phyloP scores from a whole-genome alignment of 1,140 invertebrate species.

The Myzus persicae region DNA sequence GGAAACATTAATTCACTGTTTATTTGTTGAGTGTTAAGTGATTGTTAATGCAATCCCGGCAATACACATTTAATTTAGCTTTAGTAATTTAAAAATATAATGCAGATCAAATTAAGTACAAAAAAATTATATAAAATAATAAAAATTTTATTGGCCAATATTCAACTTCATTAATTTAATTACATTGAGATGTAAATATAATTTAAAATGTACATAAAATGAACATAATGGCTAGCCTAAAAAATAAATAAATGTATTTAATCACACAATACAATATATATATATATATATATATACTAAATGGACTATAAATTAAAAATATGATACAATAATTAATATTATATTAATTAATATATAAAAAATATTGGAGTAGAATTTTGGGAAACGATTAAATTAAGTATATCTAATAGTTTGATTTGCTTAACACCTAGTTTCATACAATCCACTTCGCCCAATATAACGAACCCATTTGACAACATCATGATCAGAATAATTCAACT shows the following conservation, averaged over 20 bases:
- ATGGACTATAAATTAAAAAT: background rate
- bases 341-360: background rate
- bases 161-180: background rate
- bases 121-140: background rate
- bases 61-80: background rate
- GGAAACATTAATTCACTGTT: no score
- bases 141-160: background rate
- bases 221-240: conserved; percentile 17
- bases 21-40: no score
- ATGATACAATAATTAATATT: conserved; percentile 37
- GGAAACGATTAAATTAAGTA: background rate
- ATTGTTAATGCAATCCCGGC: no score
- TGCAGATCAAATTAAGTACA: background rate
- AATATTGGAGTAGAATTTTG: background rate
- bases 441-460: conserved; percentile 97
- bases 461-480: conserved; percentile 99
- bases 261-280: background rate
- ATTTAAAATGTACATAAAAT: background rate
- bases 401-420: background rate
- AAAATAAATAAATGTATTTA: conserved; percentile 35
- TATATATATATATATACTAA: no score
- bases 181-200: background rate
- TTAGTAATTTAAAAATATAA: background rate
- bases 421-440: conserved; percentile 99
- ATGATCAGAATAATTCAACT: conserved; percentile 99